Base-by-base conservation (phyloP, 2,888 invertebrate species). In the Blera fallax region DNA sequence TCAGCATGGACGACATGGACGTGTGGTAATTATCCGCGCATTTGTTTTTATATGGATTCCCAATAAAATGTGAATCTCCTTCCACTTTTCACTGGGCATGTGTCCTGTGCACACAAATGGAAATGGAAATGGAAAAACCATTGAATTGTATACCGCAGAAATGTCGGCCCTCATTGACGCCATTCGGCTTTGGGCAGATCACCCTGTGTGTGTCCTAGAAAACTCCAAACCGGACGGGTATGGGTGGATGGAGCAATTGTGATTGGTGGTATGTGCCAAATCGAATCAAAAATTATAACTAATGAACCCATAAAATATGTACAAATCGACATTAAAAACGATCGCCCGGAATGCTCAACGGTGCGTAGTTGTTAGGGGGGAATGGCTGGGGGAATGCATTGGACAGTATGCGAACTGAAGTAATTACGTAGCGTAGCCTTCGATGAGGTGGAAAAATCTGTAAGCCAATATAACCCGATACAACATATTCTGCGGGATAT, bases 281-380 rank as follows among this genome's bases (percentile, higher is more conserved):
- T 82, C 87, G 73, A 78, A 78, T 87, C 87, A 77, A 77, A 87
- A 82, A 82, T 87, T 77, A 82, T 78, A 87, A 87, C 82, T 87
- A 78, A 87, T 82, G 85, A 81, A 84, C 67, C 67, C 77, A 73
- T 85, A 70, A 85, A 77, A 72, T 62, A 73, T 79, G 60, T 65
- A 74, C 60, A 45, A 84, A 62, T 79, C 72, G 83, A 60, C 72
- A 62, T 65, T 64, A 58, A 74, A 54, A 80, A 27, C 43, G 60
- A 60, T 60, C 62, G 50, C 8, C 32, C 50, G 50, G 14, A 50
- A 56, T 60, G 40, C 50, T 76, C 76, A 65, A 56, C 48, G 58
- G 60, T 37, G 65, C 65, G 45, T 56, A 69, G 16, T 60, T 67
- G 58, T 45, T 67, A 14, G 1, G n/a, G 5, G 10, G n/a, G n/a